These are phyloP conservation scores for Danaus plexippus DNA, from an alignment of 1,140 invertebrate species.

Conservation along the genomic window DNA sequence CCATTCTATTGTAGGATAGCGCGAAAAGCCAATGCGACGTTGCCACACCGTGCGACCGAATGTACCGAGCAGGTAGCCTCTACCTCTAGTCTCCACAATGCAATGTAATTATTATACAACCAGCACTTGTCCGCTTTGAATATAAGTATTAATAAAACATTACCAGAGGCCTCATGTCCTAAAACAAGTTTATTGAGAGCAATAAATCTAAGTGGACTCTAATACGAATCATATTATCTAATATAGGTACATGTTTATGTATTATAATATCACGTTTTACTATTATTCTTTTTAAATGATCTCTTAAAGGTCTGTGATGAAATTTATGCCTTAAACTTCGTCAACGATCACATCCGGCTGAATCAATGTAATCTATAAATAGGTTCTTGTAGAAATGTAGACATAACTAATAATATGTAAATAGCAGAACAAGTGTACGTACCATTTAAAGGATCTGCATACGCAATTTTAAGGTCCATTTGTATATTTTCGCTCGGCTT, in stretches of 20 bases:
- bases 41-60: constrained; percentile 63
- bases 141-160: constrained; percentile 30
- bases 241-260: not conserved
- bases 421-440: constrained; percentile 29
- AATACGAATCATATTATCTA: constrained; percentile 25
- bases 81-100: constrained; percentile 48
- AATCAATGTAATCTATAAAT: constrained; percentile 14
- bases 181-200: constrained; percentile 17
- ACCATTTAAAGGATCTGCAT: constrained; percentile 54
- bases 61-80: constrained; percentile 59
- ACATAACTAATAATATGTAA: constrained; percentile 17
- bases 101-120: constrained; percentile 62
- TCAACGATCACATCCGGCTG: constrained; percentile 12
- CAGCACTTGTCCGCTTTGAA: constrained; percentile 49
- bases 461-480: constrained; percentile 59
- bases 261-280: no score
- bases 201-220: constrained; percentile 40
- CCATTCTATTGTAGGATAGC: constrained; percentile 56
- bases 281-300: no score
- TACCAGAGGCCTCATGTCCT: constrained; percentile 52
- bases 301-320: no score
- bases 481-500: constrained; percentile 50
- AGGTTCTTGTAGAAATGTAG: constrained; percentile 5
- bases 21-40: constrained; percentile 64
- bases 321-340: not conserved